Conservation (phyloP, 2,888 invertebrate species). For the Lasioglossum morio region DNA sequence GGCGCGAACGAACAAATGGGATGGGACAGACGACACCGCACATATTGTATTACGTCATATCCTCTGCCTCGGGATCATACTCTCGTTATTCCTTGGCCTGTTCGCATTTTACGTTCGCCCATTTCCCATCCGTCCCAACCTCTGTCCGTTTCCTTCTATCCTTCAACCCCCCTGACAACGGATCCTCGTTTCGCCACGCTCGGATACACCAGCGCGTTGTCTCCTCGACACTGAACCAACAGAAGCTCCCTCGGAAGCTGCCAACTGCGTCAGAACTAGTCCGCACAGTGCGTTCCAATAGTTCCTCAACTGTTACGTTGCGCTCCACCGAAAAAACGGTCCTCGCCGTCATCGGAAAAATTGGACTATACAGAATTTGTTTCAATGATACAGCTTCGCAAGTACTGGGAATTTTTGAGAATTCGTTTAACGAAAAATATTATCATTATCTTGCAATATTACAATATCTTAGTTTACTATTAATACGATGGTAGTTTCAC, state of each 20-base stretch:
- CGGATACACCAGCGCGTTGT: not conserved
- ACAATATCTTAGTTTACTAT: no score
- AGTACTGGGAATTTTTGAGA: no score
- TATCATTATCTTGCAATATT: not conserved
- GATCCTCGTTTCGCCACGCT: not conserved
- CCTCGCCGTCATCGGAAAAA: not conserved
- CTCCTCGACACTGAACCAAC: conserved; percentile 1
- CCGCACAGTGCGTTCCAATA: not conserved
- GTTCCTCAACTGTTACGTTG: not conserved
- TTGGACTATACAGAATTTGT: not conserved
- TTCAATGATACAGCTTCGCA: not conserved
- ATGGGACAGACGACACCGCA: conserved; percentile 72
- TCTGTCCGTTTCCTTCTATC: conserved; percentile 4
- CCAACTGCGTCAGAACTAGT: not conserved
- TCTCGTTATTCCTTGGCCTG: conserved; percentile 59
- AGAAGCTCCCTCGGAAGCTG: not conserved
- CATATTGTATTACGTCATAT: conserved; percentile 74
- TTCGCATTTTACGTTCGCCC: conserved; percentile 36
- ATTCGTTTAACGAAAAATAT: no score
- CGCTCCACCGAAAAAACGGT: not conserved
- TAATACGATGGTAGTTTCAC: not conserved
- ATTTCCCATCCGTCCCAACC: conserved; percentile 15
- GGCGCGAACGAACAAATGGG: conserved; percentile 68
- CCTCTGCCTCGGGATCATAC: conserved; percentile 48
- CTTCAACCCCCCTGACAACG: conserved; percentile 15